Evolutionary conservation across 2,797 vertebrate species (phyloP).

Genomic region (Zenarchopterus dispar): DNA sequence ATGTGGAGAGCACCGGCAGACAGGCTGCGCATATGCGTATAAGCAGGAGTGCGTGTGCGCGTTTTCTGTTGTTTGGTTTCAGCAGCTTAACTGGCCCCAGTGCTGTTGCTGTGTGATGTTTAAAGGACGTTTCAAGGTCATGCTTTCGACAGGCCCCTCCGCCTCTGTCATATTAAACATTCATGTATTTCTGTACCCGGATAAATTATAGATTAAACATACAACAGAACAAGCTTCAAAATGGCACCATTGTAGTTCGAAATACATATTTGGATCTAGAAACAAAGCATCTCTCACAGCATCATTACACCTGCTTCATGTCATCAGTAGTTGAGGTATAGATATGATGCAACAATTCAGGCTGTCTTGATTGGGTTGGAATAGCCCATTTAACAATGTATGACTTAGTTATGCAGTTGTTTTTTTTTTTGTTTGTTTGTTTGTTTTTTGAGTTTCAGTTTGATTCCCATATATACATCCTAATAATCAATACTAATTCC

Average conservation of each 20-base stretch:
- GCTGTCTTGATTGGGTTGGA: background rate
- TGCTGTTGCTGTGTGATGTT: conserved; percentile 72
- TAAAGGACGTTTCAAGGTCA: conserved; percentile 86
- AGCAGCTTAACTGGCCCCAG: conserved; percentile 72
- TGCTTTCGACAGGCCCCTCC: conserved; percentile 67
- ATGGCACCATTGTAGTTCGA: conserved; percentile 63
- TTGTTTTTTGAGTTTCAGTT: too few relatives aligned
- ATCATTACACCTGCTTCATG: conserved; percentile 28
- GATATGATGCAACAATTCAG: background rate
- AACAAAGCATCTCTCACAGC: conserved; percentile 32
- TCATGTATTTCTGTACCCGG: conserved; percentile 70
- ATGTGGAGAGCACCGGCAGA: conserved; percentile 63
- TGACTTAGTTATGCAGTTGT: too few relatives aligned
- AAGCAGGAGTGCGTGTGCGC: conserved; percentile 10
- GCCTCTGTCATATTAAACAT: conserved; percentile 78
- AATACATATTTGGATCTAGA: conserved; percentile 63
- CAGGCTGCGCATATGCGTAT: conserved; percentile 28
- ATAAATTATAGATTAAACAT: conserved; percentile 80
- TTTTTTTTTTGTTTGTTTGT: too few relatives aligned
- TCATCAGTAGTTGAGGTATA: conserved; percentile 23
- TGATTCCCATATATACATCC: too few relatives aligned
- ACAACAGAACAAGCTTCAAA: conserved; percentile 72
- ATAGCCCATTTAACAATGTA: too few relatives aligned
- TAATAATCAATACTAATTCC: too few relatives aligned
- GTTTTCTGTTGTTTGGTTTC: conserved; percentile 65